Evolutionary conservation across 2,888 invertebrate species (phyloP).

Genomic region (Mythimna impura): DNA sequence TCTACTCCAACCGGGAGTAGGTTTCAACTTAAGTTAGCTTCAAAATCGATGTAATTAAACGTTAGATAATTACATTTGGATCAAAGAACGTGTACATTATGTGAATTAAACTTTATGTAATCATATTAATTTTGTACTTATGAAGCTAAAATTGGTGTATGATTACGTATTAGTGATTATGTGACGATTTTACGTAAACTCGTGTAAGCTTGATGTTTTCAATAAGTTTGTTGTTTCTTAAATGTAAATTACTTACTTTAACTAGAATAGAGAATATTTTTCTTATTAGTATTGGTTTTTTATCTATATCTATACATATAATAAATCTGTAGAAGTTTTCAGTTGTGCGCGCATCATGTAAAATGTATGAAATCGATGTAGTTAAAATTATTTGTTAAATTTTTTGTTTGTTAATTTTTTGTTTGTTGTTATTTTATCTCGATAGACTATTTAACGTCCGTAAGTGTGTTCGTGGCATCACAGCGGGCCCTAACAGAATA

Average conservation of each 20-base stretch:
- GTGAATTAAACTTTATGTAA: slow-evolving; percentile 24
- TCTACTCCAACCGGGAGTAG: not conserved
- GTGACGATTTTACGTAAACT: not conserved
- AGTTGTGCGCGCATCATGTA: too few relatives aligned
- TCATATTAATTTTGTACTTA: slow-evolving; percentile 5
- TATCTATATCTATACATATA: too few relatives aligned
- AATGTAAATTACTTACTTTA: too few relatives aligned
- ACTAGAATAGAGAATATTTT: not conserved
- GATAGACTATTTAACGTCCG: too few relatives aligned
- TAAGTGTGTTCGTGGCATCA: too few relatives aligned
- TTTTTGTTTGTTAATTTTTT: too few relatives aligned
- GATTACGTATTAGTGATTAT: not conserved
- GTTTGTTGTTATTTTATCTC: too few relatives aligned
- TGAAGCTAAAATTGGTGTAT: not conserved
- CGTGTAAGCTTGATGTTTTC: not conserved
- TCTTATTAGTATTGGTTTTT: too few relatives aligned
- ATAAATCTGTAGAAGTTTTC: too few relatives aligned
- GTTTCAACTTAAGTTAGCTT: slow-evolving; percentile 12
- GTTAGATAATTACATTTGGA: slow-evolving; percentile 13
- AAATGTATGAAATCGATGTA: too few relatives aligned
- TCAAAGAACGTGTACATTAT: slow-evolving; percentile 16
- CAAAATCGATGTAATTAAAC: slow-evolving; percentile 21
- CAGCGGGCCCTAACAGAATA: too few relatives aligned
- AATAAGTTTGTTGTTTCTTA: not conserved
- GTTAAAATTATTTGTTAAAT: too few relatives aligned